A percentile compares a stretch with the other conserved stretches of the same genome.
Evolutionary conservation across 2,888 invertebrate genomes (phyloP).

Genomic region (Polietes domitor): DNA sequence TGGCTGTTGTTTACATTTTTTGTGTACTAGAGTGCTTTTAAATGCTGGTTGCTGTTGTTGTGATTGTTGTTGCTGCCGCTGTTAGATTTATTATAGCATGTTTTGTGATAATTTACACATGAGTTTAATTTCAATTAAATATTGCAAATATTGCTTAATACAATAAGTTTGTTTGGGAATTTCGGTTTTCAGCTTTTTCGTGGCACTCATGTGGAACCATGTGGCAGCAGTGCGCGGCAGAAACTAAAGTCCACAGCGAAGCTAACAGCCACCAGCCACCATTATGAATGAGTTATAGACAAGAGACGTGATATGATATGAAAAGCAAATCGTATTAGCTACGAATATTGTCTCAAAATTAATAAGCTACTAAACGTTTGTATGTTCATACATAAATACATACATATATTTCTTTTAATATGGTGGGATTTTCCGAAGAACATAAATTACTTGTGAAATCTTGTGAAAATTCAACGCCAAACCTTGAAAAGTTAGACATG

Average conservation of each 20-base stretch:
- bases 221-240: background rate
- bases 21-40: conserved; percentile 17
- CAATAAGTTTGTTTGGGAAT: conserved; percentile 61
- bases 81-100: conserved; percentile 60
- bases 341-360: background rate
- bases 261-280: background rate
- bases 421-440: too few relatives aligned
- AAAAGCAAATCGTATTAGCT: background rate
- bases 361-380: too few relatives aligned
- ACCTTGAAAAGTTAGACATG: too few relatives aligned
- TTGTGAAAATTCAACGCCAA: too few relatives aligned
- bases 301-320: background rate
- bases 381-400: too few relatives aligned
- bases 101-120: conserved; percentile 67
- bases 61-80: conserved; percentile 42
- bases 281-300: background rate
- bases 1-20: conserved; percentile 22
- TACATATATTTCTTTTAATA: too few relatives aligned
- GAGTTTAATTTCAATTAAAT: conserved; percentile 66
- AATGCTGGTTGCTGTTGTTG: conserved; percentile 23
- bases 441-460: too few relatives aligned
- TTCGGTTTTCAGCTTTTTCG: conserved; percentile 15
- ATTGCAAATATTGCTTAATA: conserved; percentile 64
- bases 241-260: background rate
- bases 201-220: conserved; percentile 54